Conservation (phyloP, 53 echinoderm and acorn worm genomes). For the Henricia sp. region DNA sequence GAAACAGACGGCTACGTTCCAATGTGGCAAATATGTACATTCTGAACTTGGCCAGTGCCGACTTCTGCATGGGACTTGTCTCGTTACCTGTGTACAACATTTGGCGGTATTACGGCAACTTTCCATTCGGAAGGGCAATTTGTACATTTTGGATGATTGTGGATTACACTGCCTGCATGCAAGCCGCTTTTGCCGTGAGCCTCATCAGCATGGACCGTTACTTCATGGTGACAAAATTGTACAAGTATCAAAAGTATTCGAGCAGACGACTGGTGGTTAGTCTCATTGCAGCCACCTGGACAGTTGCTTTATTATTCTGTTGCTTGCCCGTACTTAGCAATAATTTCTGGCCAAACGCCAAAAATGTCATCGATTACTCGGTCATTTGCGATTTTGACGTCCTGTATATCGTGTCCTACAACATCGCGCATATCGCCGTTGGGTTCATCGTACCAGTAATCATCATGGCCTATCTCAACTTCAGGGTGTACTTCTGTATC, state of each 20-base stretch:
- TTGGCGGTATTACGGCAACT: conserved; percentile 59
- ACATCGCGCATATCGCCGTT: conserved; percentile 7
- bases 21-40: conserved; percentile 51
- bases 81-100: conserved; percentile 28
- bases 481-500: conserved; percentile 40
- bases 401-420: conserved; percentile 44
- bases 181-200: conserved; percentile 34
- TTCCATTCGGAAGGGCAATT: conserved; percentile 18
- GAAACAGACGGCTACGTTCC: conserved; percentile 24
- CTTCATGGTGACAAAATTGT: conserved; percentile 28
- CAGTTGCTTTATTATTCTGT: background rate
- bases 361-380: background rate
- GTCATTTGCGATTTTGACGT: conserved; percentile 48
- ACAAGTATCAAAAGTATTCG: conserved; percentile 41
- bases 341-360: background rate
- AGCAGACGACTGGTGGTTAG: background rate
- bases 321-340: conserved; percentile 28
- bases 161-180: conserved; percentile 45
- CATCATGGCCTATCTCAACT: conserved; percentile 33
- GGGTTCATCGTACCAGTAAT: conserved; percentile 27
- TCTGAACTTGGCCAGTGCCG: conserved; percentile 46
- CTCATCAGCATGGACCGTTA: conserved; percentile 63
- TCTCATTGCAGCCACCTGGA: conserved; percentile 34
- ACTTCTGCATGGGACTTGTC: conserved; percentile 34
- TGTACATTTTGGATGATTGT: conserved; percentile 26